Base-by-base conservation (phyloP, 2,113 vertebrate genomes). In the Oreochromis spilurus region DNA sequence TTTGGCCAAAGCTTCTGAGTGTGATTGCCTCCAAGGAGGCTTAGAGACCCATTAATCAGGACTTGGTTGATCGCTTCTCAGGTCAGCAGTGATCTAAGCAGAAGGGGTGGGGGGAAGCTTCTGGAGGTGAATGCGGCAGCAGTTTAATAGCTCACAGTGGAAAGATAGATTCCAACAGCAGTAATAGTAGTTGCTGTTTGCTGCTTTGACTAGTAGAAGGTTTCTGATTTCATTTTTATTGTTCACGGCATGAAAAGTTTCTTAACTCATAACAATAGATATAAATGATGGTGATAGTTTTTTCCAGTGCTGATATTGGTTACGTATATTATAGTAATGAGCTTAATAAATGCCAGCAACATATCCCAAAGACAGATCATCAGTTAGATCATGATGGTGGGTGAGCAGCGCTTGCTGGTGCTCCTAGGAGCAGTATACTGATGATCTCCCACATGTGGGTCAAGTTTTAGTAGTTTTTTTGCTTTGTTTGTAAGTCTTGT, bases 11-110 rank as follows among this genome's bases (percentile, higher is more conserved):
- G 83, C 87, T 70, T 89, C 82, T 90, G 80, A 84, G 60, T 75
- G 84, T 81, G 89, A 92, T 95, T 93, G 94, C 91, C 91, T 92
- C 67, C 58, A 40, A 60, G 43, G 85, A 79, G 81, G 72, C 83
- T 88, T 38, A 75, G 77, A 90, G 79, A 92, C 55, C 80, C 91
- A 93, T 96, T 95, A 94, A 95, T 96, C 95, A 94, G 86, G 87
- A n/a, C 88, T 89, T 80, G 85, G 89, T 91, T 92, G 90, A 89
- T 94, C 82, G 70, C 83, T 16, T 92, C 86, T 90, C 82, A 89
- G 90, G 91, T 94, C 92, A 84, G 91, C 82, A 89, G 85, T 72
- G 77, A 92, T 84, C 77, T 83, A 48, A 50, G 70, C 24, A 6
- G 24, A 80, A 82, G 36, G 58, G 60, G 34, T 19, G 17, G 58